phyloP scores from a whole-genome alignment of 2,113 vertebrate species.

The Pelmatolapia mariae region DNA sequence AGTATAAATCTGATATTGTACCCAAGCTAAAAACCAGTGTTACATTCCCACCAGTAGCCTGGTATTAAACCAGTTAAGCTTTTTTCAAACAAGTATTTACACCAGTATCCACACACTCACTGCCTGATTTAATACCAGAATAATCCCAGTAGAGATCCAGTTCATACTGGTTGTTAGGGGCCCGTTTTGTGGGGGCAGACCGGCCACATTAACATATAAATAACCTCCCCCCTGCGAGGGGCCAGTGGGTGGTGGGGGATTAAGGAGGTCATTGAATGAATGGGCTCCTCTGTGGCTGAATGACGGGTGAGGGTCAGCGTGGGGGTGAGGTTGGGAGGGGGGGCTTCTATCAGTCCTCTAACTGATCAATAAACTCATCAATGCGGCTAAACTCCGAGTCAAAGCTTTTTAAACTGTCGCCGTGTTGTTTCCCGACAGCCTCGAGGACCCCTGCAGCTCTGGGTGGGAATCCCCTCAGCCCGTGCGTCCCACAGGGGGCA shows the following conservation, averaged over 20 bases:
- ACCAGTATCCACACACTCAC: not conserved
- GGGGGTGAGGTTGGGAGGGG: not conserved
- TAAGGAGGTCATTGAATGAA: constrained; percentile 13
- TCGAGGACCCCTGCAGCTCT: not conserved
- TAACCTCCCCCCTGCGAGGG: constrained; percentile 13
- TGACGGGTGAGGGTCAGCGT: not conserved
- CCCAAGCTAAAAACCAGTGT: not conserved
- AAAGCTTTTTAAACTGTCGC: not conserved
- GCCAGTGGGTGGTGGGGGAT: not conserved
- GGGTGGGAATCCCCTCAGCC: constrained; percentile 12
- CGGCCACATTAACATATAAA: constrained; percentile 62
- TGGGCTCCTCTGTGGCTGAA: not conserved
- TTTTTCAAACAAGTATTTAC: not conserved
- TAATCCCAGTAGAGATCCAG: not conserved
- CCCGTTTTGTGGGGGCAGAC: not conserved
- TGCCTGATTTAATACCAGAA: not conserved
- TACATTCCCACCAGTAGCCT: not conserved
- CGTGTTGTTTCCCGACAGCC: not conserved
- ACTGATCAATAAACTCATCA: not conserved
- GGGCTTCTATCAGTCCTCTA: not conserved
- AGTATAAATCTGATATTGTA: not conserved
- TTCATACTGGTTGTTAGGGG: not conserved
- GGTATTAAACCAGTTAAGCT: not conserved
- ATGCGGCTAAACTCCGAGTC: not conserved
- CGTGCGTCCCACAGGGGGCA: not conserved